Percentiles rank a stretch among this genome's conserved stretches.
Conservation (phyloP, 2,797 vertebrate genomes). For the Sebastes trivittatus region DNA sequence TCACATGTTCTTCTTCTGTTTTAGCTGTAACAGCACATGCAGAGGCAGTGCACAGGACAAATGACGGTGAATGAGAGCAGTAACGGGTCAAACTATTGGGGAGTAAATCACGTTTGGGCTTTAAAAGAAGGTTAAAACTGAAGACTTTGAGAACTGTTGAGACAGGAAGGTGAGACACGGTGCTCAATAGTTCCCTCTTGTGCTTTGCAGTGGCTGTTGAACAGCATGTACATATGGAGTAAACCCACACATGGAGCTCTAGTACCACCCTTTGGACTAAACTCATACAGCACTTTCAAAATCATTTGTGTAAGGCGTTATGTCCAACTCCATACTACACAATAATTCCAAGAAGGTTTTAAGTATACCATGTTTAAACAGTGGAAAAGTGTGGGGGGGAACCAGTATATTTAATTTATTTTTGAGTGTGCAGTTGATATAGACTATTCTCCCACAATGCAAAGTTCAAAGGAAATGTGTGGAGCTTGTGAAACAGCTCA, state of each 20-base stretch:
- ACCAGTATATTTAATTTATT: background rate
- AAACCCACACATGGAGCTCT: constrained; percentile 9
- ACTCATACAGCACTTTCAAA: background rate
- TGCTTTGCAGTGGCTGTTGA: background rate
- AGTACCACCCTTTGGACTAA: constrained; percentile 32
- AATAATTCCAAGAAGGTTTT: background rate
- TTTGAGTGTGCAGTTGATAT: background rate
- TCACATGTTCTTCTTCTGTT: background rate
- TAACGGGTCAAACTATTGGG: background rate
- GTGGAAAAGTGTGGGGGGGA: background rate
- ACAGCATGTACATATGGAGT: background rate
- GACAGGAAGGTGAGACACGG: background rate
- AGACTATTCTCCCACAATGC: background rate
- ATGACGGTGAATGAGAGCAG: background rate
- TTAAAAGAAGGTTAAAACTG: background rate
- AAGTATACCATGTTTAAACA: background rate
- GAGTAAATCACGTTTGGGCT: background rate
- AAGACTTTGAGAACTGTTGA: background rate
- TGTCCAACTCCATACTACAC: background rate
- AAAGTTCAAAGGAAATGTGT: background rate
- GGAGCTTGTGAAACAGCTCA: background rate
- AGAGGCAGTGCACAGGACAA: background rate
- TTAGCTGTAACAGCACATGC: background rate
- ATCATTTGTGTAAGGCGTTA: background rate
- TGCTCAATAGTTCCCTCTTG: background rate